phyloP scores from a whole-genome alignment of 2,888 invertebrate genomes.

The Oasisia sp. region DNA sequence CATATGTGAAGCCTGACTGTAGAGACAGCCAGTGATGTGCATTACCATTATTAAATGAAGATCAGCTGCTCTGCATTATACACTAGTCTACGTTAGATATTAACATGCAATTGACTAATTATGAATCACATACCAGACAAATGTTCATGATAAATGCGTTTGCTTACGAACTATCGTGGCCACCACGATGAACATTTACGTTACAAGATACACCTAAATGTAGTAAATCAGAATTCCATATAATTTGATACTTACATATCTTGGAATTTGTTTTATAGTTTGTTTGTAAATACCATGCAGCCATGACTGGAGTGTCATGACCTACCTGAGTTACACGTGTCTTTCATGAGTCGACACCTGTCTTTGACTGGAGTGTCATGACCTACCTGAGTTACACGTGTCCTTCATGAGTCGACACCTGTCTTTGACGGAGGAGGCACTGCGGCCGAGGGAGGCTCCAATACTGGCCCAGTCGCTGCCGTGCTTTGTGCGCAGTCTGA shows the following conservation, averaged over 20 bases:
- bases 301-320: neutral
- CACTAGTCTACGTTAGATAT: neutral
- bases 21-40: neutral
- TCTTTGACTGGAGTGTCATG: slow-evolving; percentile 64
- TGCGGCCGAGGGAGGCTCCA: slow-evolving; percentile 66
- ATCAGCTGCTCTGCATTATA: neutral
- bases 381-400: slow-evolving; percentile 66
- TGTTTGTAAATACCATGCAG: neutral
- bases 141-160: neutral
- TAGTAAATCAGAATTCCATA: neutral
- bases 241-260: neutral
- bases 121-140: neutral
- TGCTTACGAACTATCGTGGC: too few relatives aligned
- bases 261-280: neutral
- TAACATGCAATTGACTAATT: neutral
- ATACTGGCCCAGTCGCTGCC: slow-evolving; percentile 69
- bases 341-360: slow-evolving; percentile 67
- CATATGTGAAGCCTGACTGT: neutral
- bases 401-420: slow-evolving; percentile 68
- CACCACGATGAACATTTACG: too few relatives aligned
- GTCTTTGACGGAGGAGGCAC: slow-evolving; percentile 69
- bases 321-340: slow-evolving; percentile 66
- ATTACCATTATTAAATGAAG: neutral
- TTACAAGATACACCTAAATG: neutral
- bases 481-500: slow-evolving; percentile 62